Evolutionary conservation across 2,888 invertebrate genomes (phyloP), one percentile per base, ranked within the genome.

Genomic region (Leucoma salicis): DNA sequence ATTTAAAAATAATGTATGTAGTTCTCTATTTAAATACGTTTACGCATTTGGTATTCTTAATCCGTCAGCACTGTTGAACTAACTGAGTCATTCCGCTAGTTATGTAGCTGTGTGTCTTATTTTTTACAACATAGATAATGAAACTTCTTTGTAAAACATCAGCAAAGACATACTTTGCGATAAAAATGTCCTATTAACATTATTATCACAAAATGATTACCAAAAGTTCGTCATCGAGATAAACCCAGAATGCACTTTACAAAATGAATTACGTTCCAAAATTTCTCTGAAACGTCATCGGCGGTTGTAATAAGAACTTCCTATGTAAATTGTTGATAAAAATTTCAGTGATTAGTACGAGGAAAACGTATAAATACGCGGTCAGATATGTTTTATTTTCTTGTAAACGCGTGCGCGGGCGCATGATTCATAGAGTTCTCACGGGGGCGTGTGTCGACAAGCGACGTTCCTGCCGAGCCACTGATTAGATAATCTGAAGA

Each of bases 311-410:
- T 5, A 37, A 14, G 33, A 10, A 24, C 13, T 38, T 38, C 10
- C 34, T 31, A 24, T 31, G 37, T 38, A 34, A 34, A 31, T 21
- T 15, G 16, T 31, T 13, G 7, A 42, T 14, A 24, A 24, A 36
- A 33, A 27, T 4, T 21, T 6, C 29, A 13, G 14, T 29, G 13
- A 42, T 50, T 39, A 35, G 32, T 53, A 47, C 35, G 24, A 29
- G 43, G 57, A 60, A 57, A 44, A 42, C 15, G 29, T 45, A 45
- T 36, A 36, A 38, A 44, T 42, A 29, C 18, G 37, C 40, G 14
- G 25, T 37, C 36, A 29, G 36, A 35, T 21, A 27, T 31, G 36
- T 42, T 40, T 39, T 34, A 27, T 42, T 48, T 53, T 51, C 32
- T 46, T 27, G 21, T 37, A 42, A 42, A 38, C 39, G 39, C 44